These are phyloP conservation scores for Pachycephala philippinensis DNA, from an alignment of 2,113 vertebrate species.

Conservation along the genomic window DNA sequence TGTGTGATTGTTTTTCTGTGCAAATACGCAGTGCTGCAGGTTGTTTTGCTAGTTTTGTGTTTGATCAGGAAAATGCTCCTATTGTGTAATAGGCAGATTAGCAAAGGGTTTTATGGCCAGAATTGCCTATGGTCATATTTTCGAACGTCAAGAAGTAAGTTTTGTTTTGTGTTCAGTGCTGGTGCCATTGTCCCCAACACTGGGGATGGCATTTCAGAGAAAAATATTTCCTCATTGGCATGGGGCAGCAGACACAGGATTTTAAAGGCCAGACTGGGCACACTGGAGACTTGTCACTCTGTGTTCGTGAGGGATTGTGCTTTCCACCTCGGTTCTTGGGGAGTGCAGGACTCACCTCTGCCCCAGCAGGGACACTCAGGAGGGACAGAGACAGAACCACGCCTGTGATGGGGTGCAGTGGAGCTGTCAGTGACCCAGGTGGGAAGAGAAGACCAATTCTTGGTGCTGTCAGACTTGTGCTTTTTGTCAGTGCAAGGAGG, in stretches of 20 bases:
- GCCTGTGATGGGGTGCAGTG: not conserved
- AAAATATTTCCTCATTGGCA: not conserved
- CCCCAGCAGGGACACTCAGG: not conserved
- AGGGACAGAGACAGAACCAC: not conserved
- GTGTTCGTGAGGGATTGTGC: not conserved
- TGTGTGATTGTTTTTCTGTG: conserved; percentile 35
- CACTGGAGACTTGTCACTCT: not conserved
- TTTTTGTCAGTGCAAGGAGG: not conserved
- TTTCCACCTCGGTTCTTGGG: not conserved
- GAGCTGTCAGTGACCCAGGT: not conserved
- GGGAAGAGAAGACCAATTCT: not conserved
- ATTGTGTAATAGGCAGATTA: not conserved
- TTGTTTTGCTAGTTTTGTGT: not conserved
- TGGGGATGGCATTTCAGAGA: not conserved
- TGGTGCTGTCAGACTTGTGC: not conserved
- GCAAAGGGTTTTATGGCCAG: not conserved
- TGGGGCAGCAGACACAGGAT: not conserved
- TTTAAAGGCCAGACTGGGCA: not conserved
- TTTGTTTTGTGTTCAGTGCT: not conserved
- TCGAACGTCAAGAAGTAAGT: not conserved
- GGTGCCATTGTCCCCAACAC: not conserved
- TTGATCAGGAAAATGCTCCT: not conserved
- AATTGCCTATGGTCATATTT: not conserved
- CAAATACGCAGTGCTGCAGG: conserved; percentile 19
- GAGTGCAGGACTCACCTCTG: not conserved